Conservation (phyloP, 2,113 vertebrate species). For the Reinhardtius hippoglossoides region DNA sequence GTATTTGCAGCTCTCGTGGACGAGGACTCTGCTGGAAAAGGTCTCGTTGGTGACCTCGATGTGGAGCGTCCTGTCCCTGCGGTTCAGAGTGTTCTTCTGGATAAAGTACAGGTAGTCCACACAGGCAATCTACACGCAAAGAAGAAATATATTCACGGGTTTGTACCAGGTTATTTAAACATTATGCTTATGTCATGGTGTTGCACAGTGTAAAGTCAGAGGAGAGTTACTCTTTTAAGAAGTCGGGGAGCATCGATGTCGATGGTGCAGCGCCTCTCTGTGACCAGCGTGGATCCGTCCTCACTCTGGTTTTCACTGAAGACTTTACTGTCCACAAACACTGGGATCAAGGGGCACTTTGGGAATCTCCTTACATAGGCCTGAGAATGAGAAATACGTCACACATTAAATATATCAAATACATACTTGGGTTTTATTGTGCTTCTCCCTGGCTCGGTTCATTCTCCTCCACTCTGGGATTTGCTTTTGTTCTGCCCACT, state of each 20-base stretch:
- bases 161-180: not conserved
- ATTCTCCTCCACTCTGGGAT: not conserved
- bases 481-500: not conserved
- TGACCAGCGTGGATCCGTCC: conserved; percentile 84
- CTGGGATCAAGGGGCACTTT: conserved; percentile 91
- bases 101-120: conserved; percentile 96
- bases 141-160: not conserved
- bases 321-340: conserved; percentile 94
- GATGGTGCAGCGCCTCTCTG: conserved; percentile 91
- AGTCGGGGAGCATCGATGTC: conserved; percentile 93
- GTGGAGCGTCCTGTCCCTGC: conserved; percentile 89
- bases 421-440: not conserved
- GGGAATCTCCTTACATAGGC: conserved; percentile 95
- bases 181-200: not conserved
- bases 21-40: conserved; percentile 91
- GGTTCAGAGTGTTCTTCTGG: conserved; percentile 94
- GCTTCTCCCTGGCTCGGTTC: no score
- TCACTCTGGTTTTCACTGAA: conserved; percentile 88
- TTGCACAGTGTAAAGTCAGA: not conserved
- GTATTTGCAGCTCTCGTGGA: conserved; percentile 92
- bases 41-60: conserved; percentile 96
- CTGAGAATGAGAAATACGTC: conserved; percentile 67
- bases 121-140: conserved; percentile 88
- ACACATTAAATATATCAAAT: not conserved
- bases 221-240: conserved; percentile 88